Percentiles rank a stretch among this genome's conserved stretches.
phyloP scores from a whole-genome alignment of 2,888 invertebrate species.

The Netelia inedita region DNA sequence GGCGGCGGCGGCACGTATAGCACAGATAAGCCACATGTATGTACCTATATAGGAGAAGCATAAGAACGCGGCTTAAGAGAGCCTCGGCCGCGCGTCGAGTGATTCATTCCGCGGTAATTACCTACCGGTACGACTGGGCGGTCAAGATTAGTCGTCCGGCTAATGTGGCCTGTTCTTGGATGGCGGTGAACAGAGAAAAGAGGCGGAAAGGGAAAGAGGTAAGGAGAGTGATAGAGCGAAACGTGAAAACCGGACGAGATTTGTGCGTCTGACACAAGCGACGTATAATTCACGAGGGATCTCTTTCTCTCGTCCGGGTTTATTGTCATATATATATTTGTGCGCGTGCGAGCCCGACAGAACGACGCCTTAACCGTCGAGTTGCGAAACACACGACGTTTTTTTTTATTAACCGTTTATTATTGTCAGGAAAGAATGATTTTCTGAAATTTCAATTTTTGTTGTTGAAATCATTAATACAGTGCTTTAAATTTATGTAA shows the following conservation, averaged over 20 bases:
- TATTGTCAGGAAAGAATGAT: too few relatives aligned
- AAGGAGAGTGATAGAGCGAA: constrained; percentile 58
- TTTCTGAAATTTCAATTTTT: too few relatives aligned
- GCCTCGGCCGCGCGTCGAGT: constrained; percentile 70
- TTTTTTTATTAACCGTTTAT: too few relatives aligned
- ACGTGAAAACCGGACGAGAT: constrained; percentile 73
- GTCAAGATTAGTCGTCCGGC: constrained; percentile 77
- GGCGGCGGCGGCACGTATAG: constrained; percentile 38
- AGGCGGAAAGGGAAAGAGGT: constrained; percentile 20
- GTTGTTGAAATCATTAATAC: too few relatives aligned
- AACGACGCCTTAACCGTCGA: not conserved
- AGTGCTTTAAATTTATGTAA: too few relatives aligned
- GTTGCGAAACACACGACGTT: too few relatives aligned
- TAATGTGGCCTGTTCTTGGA: constrained; percentile 58
- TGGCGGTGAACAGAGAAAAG: constrained; percentile 37
- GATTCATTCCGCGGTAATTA: constrained; percentile 82
- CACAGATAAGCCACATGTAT: not conserved
- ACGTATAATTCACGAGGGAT: constrained; percentile 78
- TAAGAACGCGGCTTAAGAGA: constrained; percentile 60
- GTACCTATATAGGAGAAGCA: constrained; percentile 16
- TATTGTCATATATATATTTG: constrained; percentile 20
- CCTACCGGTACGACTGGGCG: constrained; percentile 74
- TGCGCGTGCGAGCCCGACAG: constrained; percentile 1
- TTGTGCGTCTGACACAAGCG: constrained; percentile 78
- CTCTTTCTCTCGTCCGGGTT: constrained; percentile 40